Percentiles rank a stretch among this genome's conserved stretches.
Evolutionary conservation across 2,113 vertebrate genomes (phyloP).

Genomic region (Calyptommatus sinebrachiatus): DNA sequence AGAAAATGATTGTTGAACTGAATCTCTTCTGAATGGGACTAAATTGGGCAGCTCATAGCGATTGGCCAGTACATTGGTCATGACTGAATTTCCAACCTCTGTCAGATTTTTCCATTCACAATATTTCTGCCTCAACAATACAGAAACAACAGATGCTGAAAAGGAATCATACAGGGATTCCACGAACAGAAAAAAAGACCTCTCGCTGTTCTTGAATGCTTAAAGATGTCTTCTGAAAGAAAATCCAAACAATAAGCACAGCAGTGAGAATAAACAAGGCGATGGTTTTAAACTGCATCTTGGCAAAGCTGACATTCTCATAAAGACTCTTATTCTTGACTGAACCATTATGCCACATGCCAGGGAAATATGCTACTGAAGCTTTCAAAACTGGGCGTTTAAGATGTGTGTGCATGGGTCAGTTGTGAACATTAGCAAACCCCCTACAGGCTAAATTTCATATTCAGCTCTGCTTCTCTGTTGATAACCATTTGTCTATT

Average conservation of each 20-base stretch:
- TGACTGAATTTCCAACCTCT: background rate
- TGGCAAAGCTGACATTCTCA: background rate
- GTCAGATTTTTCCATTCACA: background rate
- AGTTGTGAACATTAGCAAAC: background rate
- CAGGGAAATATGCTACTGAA: background rate
- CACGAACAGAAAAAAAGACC: background rate
- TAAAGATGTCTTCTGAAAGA: conserved; percentile 27
- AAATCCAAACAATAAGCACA: conserved; percentile 12
- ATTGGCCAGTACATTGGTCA: background rate
- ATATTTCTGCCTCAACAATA: conserved; percentile 4
- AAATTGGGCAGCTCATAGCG: background rate
- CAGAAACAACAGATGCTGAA: background rate
- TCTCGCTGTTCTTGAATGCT: background rate
- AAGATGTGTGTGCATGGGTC: background rate
- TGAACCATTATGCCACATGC: background rate
- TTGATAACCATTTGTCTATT: background rate
- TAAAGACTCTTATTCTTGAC: background rate
- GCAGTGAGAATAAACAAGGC: background rate
- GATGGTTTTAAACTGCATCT: background rate
- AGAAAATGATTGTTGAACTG: background rate
- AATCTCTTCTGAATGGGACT: background rate
- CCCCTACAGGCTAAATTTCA: background rate
- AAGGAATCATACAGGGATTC: conserved; percentile 15
- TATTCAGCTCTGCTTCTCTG: background rate
- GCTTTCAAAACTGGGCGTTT: background rate